Evolutionary conservation across 35 echinoderm and acorn worm species (phyloP).

Genomic region (Stichopus chloronotus): DNA sequence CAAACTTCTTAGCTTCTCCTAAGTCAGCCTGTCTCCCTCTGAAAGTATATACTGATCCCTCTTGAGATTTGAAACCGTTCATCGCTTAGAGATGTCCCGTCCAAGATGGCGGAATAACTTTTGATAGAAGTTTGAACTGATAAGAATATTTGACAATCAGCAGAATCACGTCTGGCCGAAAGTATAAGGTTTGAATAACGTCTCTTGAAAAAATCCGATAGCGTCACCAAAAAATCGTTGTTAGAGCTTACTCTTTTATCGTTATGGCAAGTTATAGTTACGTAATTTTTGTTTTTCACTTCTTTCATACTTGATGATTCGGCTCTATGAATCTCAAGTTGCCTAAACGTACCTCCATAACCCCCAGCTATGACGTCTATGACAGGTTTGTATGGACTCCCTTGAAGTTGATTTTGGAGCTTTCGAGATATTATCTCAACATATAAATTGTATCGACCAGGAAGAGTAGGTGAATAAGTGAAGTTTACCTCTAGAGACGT

Average conservation of each 20-base stretch:
- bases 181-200: background rate
- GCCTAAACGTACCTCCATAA: conserved; percentile 2
- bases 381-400: conserved; percentile 4
- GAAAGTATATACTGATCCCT: background rate
- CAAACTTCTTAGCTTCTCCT: background rate
- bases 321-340: conserved; percentile 21
- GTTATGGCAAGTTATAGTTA: conserved; percentile 27
- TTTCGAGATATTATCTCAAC: background rate
- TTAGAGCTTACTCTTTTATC: background rate
- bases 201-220: background rate
- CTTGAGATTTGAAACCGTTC: background rate
- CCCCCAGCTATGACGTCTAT: conserved; percentile 24
- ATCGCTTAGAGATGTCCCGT: background rate
- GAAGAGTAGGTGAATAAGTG: background rate
- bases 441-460: conserved; percentile 23
- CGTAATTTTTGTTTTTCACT: background rate
- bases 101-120: conserved; percentile 25
- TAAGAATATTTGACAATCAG: background rate
- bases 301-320: background rate
- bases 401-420: background rate
- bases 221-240: conserved; percentile 27
- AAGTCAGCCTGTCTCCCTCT: background rate
- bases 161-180: conserved; percentile 22
- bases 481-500: background rate
- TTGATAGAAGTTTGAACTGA: background rate